phyloP scores from a whole-genome alignment of 2,888 invertebrate genomes.

The Caenorhabditis wallacei region DNA sequence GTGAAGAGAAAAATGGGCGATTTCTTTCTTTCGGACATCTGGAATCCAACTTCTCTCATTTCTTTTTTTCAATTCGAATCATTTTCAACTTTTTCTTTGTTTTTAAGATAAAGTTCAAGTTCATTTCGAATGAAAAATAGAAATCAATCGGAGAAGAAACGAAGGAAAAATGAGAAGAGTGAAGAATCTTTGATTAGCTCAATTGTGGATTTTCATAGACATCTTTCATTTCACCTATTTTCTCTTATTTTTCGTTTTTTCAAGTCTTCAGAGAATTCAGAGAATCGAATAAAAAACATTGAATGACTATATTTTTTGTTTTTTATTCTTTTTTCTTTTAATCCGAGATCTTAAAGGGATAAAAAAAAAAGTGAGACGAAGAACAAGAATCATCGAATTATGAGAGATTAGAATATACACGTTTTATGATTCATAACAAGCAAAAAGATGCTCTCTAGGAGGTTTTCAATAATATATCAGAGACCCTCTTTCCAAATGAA shows the following conservation, averaged over 20 bases:
- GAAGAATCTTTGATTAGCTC: constrained; percentile 47
- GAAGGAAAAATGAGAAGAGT: not conserved
- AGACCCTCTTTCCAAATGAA: constrained; percentile 4
- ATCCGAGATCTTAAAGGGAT: not conserved
- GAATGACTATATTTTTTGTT: constrained; percentile 14
- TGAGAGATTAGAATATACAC: constrained; percentile 40
- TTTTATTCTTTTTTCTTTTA: not conserved
- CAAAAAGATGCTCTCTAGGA: not conserved
- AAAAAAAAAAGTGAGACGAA: constrained; percentile 6
- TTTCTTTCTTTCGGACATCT: constrained; percentile 40
- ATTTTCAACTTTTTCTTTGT: not conserved
- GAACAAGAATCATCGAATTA: constrained; percentile 52
- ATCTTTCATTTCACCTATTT: not conserved
- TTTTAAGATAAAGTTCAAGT: not conserved
- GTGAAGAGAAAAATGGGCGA: constrained; percentile 29
- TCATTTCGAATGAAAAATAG: constrained; percentile 12
- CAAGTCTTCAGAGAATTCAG: not conserved
- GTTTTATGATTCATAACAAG: constrained; percentile 34
- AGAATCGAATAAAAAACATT: not conserved
- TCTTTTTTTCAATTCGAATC: constrained; percentile 12
- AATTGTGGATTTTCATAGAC: constrained; percentile 40
- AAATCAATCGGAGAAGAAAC: not conserved
- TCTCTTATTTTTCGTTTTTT: not conserved
- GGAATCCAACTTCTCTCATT: constrained; percentile 30
- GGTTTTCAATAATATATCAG: constrained; percentile 10